A percentile compares a stretch with the other conserved stretches of the same genome.
These are phyloP conservation scores for Psittacula echo DNA, from an alignment of 2,797 vertebrate genomes.

Conservation along the genomic window DNA sequence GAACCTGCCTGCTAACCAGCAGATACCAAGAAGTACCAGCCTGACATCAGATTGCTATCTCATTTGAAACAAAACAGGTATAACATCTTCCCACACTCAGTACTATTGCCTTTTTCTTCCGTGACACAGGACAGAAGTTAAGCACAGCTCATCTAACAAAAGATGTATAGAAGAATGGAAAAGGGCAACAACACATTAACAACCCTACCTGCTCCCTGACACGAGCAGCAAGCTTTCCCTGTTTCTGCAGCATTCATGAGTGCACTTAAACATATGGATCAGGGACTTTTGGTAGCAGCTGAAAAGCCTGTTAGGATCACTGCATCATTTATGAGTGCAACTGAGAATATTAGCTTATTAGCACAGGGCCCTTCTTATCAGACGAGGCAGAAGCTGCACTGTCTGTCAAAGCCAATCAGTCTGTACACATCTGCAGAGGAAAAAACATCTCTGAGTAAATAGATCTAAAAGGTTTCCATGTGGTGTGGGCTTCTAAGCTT, in stretches of 20 bases:
- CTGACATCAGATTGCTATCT: fast-evolving
- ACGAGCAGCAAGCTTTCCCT: not conserved
- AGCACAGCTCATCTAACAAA: not conserved
- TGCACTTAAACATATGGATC: not conserved
- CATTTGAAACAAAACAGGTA: not conserved
- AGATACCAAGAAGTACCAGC: not conserved
- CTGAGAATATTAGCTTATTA: conserved; percentile 66
- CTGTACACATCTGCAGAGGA: not conserved
- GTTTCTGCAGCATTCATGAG: conserved; percentile 14
- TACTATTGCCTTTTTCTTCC: not conserved
- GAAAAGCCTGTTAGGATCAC: conserved; percentile 18
- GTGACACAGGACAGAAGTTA: fast-evolving
- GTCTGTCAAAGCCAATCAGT: conserved; percentile 29
- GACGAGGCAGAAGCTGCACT: not conserved
- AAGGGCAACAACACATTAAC: not conserved
- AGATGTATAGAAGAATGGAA: not conserved
- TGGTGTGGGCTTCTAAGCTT: not conserved
- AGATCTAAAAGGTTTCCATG: conserved; percentile 8
- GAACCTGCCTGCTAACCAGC: not conserved
- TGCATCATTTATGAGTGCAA: conserved; percentile 67
- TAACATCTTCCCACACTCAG: not conserved
- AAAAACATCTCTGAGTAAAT: not conserved
- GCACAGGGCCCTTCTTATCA: not conserved
- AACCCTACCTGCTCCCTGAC: not conserved
- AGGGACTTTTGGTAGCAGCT: not conserved